Conservation (phyloP, 2,797 vertebrate species). For the Pseudomugil gertrudae region DNA sequence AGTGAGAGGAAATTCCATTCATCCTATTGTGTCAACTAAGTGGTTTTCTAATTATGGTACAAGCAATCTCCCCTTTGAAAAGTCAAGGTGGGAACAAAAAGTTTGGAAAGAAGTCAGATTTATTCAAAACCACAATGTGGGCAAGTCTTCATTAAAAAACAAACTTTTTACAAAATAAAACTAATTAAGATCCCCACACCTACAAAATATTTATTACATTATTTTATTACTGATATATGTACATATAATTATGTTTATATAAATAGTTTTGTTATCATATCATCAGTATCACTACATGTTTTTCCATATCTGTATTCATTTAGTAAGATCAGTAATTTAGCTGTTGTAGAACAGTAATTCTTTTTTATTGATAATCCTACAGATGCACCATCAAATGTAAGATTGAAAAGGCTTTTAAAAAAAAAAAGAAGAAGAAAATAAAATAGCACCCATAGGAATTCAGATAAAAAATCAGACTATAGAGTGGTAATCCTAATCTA, state of each 20-base stretch:
- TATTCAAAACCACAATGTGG: not conserved
- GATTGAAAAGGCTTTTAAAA: not conserved
- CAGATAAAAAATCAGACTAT: conserved; percentile 6
- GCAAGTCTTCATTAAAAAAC: not conserved
- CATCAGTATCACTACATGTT: not conserved
- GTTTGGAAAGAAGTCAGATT: not conserved
- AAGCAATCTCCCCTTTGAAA: not conserved
- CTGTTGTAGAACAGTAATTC: not conserved
- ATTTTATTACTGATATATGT: no score
- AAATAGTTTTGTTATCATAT: no score
- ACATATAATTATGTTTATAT: no score
- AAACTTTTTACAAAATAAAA: not conserved
- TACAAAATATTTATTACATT: not conserved
- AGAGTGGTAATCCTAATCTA: conserved; percentile 6
- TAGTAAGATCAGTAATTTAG: not conserved
- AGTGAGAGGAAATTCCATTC: not conserved
- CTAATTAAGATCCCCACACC: not conserved
- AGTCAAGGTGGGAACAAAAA: not conserved
- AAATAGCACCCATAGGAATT: not conserved
- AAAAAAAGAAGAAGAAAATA: no score
- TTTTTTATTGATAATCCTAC: not conserved
- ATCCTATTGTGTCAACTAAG: not conserved
- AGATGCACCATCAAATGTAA: not conserved
- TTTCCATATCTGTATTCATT: not conserved
- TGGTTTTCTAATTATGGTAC: not conserved